Conservation (phyloP, 2,797 vertebrate genomes). For the Squalus acanthias region DNA sequence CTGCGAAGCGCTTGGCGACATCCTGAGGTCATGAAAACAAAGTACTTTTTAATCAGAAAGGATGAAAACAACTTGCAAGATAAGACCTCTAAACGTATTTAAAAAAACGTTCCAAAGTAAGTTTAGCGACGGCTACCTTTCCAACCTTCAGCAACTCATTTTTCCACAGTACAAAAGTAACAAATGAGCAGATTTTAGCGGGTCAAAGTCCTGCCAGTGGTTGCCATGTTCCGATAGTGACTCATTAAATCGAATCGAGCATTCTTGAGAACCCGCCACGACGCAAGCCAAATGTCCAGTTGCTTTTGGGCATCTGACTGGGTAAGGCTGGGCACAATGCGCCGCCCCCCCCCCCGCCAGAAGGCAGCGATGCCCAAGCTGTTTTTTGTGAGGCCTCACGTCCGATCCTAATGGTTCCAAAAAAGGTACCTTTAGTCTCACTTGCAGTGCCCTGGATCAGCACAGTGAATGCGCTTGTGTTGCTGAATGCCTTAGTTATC, state of each 20-base stretch:
- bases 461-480: background rate
- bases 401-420: background rate
- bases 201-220: background rate
- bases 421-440: background rate
- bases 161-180: background rate
- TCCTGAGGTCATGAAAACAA: background rate
- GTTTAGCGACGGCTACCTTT: background rate
- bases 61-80: background rate
- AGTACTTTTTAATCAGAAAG: background rate
- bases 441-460: background rate
- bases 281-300: background rate
- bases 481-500: conserved; percentile 16
- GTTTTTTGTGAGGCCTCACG: background rate
- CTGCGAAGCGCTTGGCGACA: too few relatives aligned
- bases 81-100: background rate
- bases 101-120: background rate
- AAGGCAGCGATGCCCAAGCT: background rate
- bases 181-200: background rate
- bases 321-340: background rate
- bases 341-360: background rate
- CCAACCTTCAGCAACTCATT: background rate
- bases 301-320: background rate
- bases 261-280: background rate
- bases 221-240: background rate
- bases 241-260: background rate